Evolutionary conservation across 2,888 invertebrate species (phyloP).

Genomic region (Eupithecia insigniata): DNA sequence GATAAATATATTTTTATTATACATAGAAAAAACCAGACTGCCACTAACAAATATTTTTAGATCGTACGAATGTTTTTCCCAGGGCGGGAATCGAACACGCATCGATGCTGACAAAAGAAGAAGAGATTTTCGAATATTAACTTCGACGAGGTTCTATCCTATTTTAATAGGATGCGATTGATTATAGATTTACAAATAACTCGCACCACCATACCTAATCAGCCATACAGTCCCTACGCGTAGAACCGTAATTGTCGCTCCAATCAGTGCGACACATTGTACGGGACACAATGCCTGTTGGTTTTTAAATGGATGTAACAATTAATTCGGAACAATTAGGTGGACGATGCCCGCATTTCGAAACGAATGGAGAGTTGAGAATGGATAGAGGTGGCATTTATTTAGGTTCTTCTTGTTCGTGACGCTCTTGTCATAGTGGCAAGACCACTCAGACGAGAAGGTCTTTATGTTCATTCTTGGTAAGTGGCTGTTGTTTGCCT

Average conservation of each 20-base stretch:
- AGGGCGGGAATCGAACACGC: too few relatives aligned
- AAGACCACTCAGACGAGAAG: too few relatives aligned
- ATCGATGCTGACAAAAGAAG: too few relatives aligned
- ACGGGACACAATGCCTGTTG: constrained; percentile 75
- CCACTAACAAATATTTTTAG: too few relatives aligned
- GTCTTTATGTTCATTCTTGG: too few relatives aligned
- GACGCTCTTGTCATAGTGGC: too few relatives aligned
- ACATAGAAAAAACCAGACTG: too few relatives aligned
- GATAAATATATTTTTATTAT: too few relatives aligned
- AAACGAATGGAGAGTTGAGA: constrained; percentile 57
- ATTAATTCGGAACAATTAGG: constrained; percentile 83
- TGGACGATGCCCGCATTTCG: constrained; percentile 81
- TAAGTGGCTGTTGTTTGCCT: too few relatives aligned
- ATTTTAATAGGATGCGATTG: neutral
- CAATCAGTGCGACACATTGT: constrained; percentile 78
- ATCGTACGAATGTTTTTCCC: too few relatives aligned
- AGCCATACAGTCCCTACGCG: constrained; percentile 56
- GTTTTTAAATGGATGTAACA: constrained; percentile 84
- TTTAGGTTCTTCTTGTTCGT: too few relatives aligned
- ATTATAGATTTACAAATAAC: neutral
- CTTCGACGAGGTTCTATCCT: neutral
- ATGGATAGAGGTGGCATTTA: constrained; percentile 43
- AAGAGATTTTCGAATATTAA: neutral
- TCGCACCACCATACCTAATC: constrained; percentile 32
- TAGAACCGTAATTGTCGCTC: constrained; percentile 70